Base-by-base conservation (phyloP, 1,140 invertebrate species). In the Spodoptera frugiperda region DNA sequence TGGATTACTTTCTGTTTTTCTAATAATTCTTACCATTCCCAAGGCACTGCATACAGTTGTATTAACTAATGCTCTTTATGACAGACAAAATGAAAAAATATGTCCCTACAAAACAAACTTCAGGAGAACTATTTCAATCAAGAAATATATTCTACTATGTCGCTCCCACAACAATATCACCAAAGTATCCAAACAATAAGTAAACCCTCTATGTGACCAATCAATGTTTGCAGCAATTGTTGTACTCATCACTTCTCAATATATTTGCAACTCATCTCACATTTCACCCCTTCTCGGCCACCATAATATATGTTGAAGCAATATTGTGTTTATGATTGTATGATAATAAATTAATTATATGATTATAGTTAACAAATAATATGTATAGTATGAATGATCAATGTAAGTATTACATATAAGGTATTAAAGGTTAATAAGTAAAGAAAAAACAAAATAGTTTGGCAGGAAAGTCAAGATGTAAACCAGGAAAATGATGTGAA, bases 281-380 rank as follows among this genome's bases (percentile, higher is more conserved):
- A 75, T 65, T 65, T 53, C 72, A 63, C 59, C 72, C 59, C 72
- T 65, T 63, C n/a, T 59, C 63, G 72, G 72, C 59, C 59, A 75
- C 57, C 57, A 65, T 25, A 25, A 25, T 4, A 63, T 70, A 54
- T 75, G 30, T 75, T 65, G 30, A 75, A 53, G 17, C 10, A 39
- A 51, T 65, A 61, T 59, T 14, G 25, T 30, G 39, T 44, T 63
- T 11, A 57, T 55, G 10, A 25, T 57, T 17, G 30, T 30, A 57
- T 30, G 44, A 74, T 65, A 17, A 61, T 51, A 17, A 71, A 71
- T 55, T 55, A 71, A 55, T 44, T 17, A 46, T 53, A 75, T 75
- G 14, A 39, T 10, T 14, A 65, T 75, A 14, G 19, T 30, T 39
- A 75, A 65, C n/a, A 65, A 48, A 75, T 54, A 48, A 75, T 54